Evolutionary conservation across 2,888 invertebrate genomes (phyloP), one percentile per base, ranked within the genome.

Genomic region (Meghimatium bilineatum): DNA sequence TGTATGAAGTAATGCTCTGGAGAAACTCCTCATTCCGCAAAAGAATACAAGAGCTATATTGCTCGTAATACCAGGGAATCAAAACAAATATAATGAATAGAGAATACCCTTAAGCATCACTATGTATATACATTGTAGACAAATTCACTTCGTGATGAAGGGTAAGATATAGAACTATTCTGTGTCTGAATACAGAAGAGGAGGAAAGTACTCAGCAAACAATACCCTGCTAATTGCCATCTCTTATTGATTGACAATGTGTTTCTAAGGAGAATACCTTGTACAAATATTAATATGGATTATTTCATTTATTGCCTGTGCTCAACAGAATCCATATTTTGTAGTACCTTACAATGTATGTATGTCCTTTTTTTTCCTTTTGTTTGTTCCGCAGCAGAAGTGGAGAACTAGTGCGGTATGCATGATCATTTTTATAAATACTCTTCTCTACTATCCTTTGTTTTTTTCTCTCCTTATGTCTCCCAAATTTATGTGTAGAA

Each of bases 391-490:
- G 80, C 84, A 84, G 84, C 84, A 80, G 75, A 84, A 80, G 69
- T 69, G 80, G 84, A 84, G 80, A 80, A 56, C 80, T 84, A 76
- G 81, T 81, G 77, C 85, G 81, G 81, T 85, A 82, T 82, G 82
- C 80, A 82, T 82, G 77, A 49, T 56, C 29, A 32, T 84, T 52
- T 52, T 77, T 63, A 34, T 26, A 67, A 29, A 32, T 80, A 49
- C 80, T 38, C n/a, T 66, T 75, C 49, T 34, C 38, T 75, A 49
- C 29, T 56, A 52, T 66, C 49, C 49, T 29, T 32, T 14, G 17
- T 49, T 56, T 56, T 56, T 36, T 29, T 74, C 14, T 49, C 29
- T 49, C 3, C 14, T 26, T 74, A 17, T 20, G n/a, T 74, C 17
- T 38, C n/a, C 36, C 5, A 44, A 26, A 71, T 71, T 74, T 49